Conservation (phyloP, 2,113 vertebrate species). For the Crocuta crocuta region DNA sequence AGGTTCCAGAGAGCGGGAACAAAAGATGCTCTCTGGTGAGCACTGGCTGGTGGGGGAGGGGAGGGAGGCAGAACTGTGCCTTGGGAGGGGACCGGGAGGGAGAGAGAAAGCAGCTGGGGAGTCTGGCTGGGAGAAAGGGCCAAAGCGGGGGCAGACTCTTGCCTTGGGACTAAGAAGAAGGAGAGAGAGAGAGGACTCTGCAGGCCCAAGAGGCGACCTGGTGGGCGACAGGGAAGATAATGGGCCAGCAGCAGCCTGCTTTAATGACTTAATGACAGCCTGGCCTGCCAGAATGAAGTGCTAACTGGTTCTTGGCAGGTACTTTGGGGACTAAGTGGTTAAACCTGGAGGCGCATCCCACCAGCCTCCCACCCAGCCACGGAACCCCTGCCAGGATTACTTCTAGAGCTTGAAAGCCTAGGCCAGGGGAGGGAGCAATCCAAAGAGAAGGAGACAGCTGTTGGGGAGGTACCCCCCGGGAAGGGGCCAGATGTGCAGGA, state of each 20-base stretch:
- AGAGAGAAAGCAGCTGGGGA: slow-evolving; percentile 49
- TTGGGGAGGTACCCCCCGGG: slow-evolving; percentile 40
- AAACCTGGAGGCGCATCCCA: slow-evolving; percentile 61
- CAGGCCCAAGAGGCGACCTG: not conserved
- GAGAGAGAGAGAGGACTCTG: slow-evolving; percentile 1
- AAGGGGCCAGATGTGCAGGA: slow-evolving; percentile 58
- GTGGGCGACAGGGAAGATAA: slow-evolving; percentile 45
- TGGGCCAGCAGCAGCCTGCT: slow-evolving; percentile 44
- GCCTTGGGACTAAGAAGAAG: slow-evolving; percentile 27
- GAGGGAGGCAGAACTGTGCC: slow-evolving; percentile 1
- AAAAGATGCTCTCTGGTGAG: slow-evolving; percentile 74
- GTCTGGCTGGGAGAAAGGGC: slow-evolving; percentile 87
- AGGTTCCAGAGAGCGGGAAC: slow-evolving; percentile 52
- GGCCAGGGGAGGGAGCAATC: slow-evolving; percentile 63
- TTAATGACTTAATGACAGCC: slow-evolving; percentile 54
- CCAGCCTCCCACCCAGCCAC: not conserved
- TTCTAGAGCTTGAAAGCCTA: slow-evolving; percentile 37
- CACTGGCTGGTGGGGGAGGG: not conserved
- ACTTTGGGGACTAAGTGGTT: slow-evolving; percentile 79
- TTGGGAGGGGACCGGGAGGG: slow-evolving; percentile 79
- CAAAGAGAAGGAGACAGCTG: slow-evolving; percentile 71
- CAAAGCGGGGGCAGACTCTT: slow-evolving; percentile 69
- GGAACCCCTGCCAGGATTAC: slow-evolving; percentile 21
- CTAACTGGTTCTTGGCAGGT: slow-evolving; percentile 78
- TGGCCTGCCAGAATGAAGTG: not conserved